Conservation (phyloP, 2,888 invertebrate genomes). For the Cephus spinipes region DNA sequence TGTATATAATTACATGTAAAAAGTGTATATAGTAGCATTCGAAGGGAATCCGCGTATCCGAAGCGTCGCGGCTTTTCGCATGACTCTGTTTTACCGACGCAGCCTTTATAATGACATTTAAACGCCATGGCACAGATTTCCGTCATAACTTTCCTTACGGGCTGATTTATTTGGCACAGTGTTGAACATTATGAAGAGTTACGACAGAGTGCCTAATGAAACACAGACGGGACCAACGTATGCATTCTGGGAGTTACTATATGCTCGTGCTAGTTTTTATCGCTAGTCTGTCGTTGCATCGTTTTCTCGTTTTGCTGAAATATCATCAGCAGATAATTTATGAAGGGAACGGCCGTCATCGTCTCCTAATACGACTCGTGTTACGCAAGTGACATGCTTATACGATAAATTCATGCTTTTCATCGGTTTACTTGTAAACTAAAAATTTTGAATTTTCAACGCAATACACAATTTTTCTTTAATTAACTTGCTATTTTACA, state of each 20-base stretch:
- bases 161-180: slow-evolving; percentile 45
- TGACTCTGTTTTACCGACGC: slow-evolving; percentile 39
- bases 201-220: slow-evolving; percentile 47
- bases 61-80: neutral
- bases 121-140: slow-evolving; percentile 40
- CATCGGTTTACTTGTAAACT: neutral
- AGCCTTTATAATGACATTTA: slow-evolving; percentile 49
- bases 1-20: neutral
- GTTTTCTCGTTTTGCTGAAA: neutral
- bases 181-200: slow-evolving; percentile 40
- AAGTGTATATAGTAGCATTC: neutral
- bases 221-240: slow-evolving; percentile 10
- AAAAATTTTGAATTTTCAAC: neutral
- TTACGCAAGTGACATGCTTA: neutral
- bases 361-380: neutral
- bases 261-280: neutral
- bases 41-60: neutral
- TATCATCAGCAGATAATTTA: neutral
- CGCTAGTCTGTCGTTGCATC: neutral
- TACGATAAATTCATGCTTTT: neutral
- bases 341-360: neutral
- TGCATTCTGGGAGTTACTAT: neutral
- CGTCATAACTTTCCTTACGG: slow-evolving; percentile 44
- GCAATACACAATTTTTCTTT: neutral
- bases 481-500: neutral